Conservation (phyloP, 2,888 invertebrate genomes). For the Troides aeacus region DNA sequence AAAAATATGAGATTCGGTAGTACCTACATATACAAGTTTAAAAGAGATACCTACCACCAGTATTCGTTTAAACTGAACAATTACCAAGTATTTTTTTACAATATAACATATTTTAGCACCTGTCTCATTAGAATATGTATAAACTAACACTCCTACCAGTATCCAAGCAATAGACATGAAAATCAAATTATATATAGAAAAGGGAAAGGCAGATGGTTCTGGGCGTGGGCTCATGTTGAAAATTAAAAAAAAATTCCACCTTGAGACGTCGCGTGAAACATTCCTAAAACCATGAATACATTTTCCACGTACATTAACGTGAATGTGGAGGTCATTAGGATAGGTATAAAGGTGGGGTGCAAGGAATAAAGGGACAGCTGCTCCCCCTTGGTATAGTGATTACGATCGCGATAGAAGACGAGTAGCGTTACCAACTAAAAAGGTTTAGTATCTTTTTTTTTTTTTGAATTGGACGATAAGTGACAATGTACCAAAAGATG, state of each 20-base stretch:
- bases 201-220: slow-evolving; percentile 13
- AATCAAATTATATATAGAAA: slow-evolving; percentile 6
- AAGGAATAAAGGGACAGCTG: slow-evolving; percentile 54
- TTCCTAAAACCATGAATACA: slow-evolving; percentile 22
- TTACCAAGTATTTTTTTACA: too few relatives aligned
- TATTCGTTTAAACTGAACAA: too few relatives aligned
- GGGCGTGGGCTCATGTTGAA: slow-evolving; percentile 9
- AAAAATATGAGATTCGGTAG: too few relatives aligned
- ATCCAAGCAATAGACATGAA: not conserved
- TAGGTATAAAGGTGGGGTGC: slow-evolving; percentile 45
- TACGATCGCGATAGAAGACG: slow-evolving; percentile 45
- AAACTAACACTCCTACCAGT: not conserved
- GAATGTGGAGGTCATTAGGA: slow-evolving; percentile 44
- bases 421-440: slow-evolving; percentile 19
- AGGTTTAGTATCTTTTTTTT: slow-evolving; percentile 7
- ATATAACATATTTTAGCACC: not conserved
- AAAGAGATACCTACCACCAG: too few relatives aligned
- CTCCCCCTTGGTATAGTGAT: slow-evolving; percentile 49
- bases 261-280: slow-evolving; percentile 23
- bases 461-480: not conserved
- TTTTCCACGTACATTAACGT: slow-evolving; percentile 34
- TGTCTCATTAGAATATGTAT: not conserved
- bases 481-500: not conserved
- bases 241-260: slow-evolving; percentile 19
- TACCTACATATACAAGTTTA: too few relatives aligned